Evolutionary conservation across 2,888 invertebrate species (phyloP), one percentile per base, ranked within the genome.

Genomic region (Alentia gelatinosa): DNA sequence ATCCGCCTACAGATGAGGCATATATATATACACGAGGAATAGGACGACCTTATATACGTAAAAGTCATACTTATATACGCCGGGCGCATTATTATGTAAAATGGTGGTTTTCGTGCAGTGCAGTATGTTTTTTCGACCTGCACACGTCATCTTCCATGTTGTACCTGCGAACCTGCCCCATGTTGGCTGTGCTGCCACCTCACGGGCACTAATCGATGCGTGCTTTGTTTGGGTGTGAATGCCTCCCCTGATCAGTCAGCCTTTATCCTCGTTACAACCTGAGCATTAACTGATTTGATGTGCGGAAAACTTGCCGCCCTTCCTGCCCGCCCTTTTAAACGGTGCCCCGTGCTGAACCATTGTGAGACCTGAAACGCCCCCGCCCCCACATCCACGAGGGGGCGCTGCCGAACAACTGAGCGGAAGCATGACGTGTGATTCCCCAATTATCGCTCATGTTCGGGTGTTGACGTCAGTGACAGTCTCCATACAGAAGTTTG

Each of bases 391-490:
- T 68, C 68, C 68, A 68, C 26, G 68, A 68, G 33, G 26, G 68
- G 68, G 26, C 68, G 68, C 68, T 9, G 68, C 1, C 30, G 68
- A 68, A 68, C 30, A 26, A 26, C 68, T 3, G 26, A 12, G 5
- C 26, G 15, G 15, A 68, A 68, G 68, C 68, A 68, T 68, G 68
- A 68, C 68, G 33, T 68, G 68, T 68, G 12, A 12, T 30, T 26
- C 68, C 68, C 33, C 68, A 68, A 68, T 68, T 68, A 68, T 68
- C 56, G 56, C 56, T 68, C n/a, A n/a, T n/a, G n/a, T n/a, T n/a
- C n/a, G n/a, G n/a, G n/a, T n/a, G n/a, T n/a, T n/a, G n/a, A n/a
- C n/a, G n/a, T n/a, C n/a, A n/a, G n/a, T n/a, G n/a, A n/a, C n/a
- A n/a, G n/a, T n/a, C n/a, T n/a, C n/a, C n/a, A n/a, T n/a, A n/a